Evolutionary conservation across 2,113 vertebrate genomes (phyloP).

Genomic region (Elanoides forficatus): DNA sequence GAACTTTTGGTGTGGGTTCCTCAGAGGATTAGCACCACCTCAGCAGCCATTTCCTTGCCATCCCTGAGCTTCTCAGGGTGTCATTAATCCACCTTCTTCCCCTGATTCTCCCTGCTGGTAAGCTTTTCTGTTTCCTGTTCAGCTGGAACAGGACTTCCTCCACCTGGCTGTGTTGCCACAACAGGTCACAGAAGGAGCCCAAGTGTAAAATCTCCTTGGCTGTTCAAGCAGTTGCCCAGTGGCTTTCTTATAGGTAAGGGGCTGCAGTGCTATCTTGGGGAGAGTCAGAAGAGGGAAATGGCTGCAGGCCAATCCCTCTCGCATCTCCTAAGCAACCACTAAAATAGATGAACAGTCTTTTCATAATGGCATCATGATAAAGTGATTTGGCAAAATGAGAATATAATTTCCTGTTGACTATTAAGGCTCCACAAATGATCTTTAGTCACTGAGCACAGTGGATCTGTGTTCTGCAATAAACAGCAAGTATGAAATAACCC

Average conservation of each 20-base stretch:
- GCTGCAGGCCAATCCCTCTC: neutral
- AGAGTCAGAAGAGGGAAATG: neutral
- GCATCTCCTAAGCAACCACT: constrained; percentile 44
- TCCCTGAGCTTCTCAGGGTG: neutral
- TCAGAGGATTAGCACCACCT: neutral
- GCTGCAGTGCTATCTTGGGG: neutral
- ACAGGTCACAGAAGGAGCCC: neutral
- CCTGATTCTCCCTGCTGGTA: neutral
- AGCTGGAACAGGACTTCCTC: neutral
- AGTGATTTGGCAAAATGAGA: constrained; percentile 42
- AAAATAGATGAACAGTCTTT: constrained; percentile 40
- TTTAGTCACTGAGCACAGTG: constrained; percentile 37
- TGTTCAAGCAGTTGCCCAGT: neutral
- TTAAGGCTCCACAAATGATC: constrained; percentile 27
- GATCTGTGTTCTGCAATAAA: constrained; percentile 53
- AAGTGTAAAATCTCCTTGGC: neutral
- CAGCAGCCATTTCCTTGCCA: neutral
- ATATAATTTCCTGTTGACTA: constrained; percentile 53
- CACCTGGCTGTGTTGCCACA: neutral
- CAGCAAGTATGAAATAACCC: constrained; percentile 21
- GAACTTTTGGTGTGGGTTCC: neutral
- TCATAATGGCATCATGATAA: constrained; percentile 15
- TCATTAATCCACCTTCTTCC: neutral
- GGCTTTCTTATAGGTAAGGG: neutral
- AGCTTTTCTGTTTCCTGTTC: neutral